Evolutionary conservation across 2,113 vertebrate genomes (phyloP).

Genomic region (Pitta sordida): DNA sequence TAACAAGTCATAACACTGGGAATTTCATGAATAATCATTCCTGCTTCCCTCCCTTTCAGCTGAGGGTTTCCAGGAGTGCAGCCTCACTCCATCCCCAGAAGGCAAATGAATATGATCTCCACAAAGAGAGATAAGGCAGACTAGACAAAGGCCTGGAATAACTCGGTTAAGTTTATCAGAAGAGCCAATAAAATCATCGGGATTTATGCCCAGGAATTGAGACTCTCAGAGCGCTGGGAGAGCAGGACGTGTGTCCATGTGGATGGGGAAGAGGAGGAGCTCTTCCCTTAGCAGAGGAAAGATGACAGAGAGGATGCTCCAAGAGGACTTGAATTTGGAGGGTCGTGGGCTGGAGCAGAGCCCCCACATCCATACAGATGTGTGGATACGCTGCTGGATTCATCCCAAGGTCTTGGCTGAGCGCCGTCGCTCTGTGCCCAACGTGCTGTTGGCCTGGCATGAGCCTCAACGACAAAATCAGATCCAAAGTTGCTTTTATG

Average conservation of each 20-base stretch:
- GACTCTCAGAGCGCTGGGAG: neutral
- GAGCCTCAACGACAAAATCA: fast-evolving
- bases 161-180: neutral
- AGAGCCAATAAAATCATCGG: neutral
- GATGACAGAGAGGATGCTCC: neutral
- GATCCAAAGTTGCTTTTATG: neutral
- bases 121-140: neutral
- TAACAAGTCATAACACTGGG: neutral
- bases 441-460: neutral
- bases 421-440: fast-evolving
- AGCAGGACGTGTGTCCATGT: neutral
- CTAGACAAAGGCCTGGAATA: neutral
- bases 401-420: fast-evolving
- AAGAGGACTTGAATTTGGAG: neutral
- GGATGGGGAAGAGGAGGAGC: neutral
- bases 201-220: neutral
- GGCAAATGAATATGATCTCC: neutral
- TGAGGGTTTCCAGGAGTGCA: neutral
- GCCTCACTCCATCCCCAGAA: neutral
- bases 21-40: neutral
- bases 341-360: neutral
- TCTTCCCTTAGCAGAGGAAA: neutral
- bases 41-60: neutral
- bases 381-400: neutral
- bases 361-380: neutral